Evolutionary conservation across 2,888 invertebrate genomes (phyloP), one percentile per base, ranked within the genome.

Genomic region (Hesperia comma): DNA sequence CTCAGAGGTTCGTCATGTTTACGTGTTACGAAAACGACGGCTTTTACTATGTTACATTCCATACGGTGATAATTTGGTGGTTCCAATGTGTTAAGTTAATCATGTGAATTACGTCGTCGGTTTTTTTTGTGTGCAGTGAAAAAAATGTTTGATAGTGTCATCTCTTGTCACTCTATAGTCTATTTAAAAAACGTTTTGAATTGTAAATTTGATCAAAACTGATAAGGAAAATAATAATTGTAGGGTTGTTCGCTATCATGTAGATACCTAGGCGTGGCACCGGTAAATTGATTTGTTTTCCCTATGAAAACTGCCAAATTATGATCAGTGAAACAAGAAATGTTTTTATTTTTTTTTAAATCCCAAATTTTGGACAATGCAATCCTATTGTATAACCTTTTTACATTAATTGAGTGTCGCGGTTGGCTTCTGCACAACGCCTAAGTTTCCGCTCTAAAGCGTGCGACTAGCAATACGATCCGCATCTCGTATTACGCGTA

Each of bases 1-100:
- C 87, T 94, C 17, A 85, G 94, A 94, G 94, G 94, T 94, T 86
- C 78, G 88, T 88, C 69, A 41, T 60, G 73, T 73, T 17, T 56
- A 63, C 26, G 55, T 55, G 55, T 14, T 53, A 37, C n/a, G 15
- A 2, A 32, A 26, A n/a, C 26, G 14, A 4, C 17, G 19, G n/a
- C n/a, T 55, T 19, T 37, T 32, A 40, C 7, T 17, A 33, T 55
- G 43, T 21, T 8, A 55, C 33, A 55, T 55, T 19, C 33, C 14
- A 55, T 26, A 12, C n/a, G 26, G 53, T 14, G 15, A 46, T n/a
- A 43, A 43, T 17, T 32, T 53, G 6, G 51, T 19, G 40, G 40
- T 57, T 12, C n/a, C 15, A 19, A 41, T 51, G 21, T 63, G 57
- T 54, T 40, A 62, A 41, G 41, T 56, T 21, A 51, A 51, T 21